Evolutionary conservation across 2,888 invertebrate species (phyloP).

Genomic region (Argyresthia albistria): DNA sequence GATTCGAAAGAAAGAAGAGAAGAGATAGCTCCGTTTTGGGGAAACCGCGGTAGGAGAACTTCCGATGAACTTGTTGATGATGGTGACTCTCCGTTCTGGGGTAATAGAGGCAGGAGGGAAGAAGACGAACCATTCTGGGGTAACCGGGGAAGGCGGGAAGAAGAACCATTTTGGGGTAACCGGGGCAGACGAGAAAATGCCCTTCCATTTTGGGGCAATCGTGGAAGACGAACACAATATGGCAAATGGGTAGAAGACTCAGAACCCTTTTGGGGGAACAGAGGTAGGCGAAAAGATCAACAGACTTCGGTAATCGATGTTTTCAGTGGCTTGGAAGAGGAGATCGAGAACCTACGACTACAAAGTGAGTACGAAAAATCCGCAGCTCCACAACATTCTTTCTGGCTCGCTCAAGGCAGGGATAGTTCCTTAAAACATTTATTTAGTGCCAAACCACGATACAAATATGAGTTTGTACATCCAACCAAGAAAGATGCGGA

Average conservation of each 20-base stretch:
- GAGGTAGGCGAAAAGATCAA: slow-evolving; percentile 21
- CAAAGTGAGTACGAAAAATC: slow-evolving; percentile 15
- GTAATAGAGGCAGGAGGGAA: slow-evolving; percentile 23
- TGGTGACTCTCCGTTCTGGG: slow-evolving; percentile 19
- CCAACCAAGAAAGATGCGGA: neutral
- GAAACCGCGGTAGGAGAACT: slow-evolving; percentile 32
- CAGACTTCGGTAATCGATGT: slow-evolving; percentile 33
- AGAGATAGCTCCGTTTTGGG: slow-evolving; percentile 38
- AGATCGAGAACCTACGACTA: slow-evolving; percentile 30
- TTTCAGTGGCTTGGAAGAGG: slow-evolving; percentile 32
- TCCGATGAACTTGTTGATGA: slow-evolving; percentile 21
- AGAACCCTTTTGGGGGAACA: slow-evolving; percentile 25
- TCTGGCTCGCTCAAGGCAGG: slow-evolving; percentile 36
- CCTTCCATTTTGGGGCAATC: slow-evolving; percentile 27
- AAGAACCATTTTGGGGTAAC: slow-evolving; percentile 59
- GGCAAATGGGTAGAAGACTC: slow-evolving; percentile 25
- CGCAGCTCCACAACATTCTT: slow-evolving; percentile 16
- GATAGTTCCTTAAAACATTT: slow-evolving; percentile 33
- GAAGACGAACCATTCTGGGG: slow-evolving; percentile 26
- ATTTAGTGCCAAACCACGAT: slow-evolving; percentile 23
- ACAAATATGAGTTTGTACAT: neutral
- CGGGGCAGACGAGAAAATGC: slow-evolving; percentile 35
- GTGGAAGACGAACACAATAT: slow-evolving; percentile 23
- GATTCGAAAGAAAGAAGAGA: slow-evolving; percentile 18
- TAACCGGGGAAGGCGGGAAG: slow-evolving; percentile 26